Evolutionary conservation across 1,140 invertebrate genomes (phyloP), one percentile per base, ranked within the genome.

Genomic region (Papilio machaon): DNA sequence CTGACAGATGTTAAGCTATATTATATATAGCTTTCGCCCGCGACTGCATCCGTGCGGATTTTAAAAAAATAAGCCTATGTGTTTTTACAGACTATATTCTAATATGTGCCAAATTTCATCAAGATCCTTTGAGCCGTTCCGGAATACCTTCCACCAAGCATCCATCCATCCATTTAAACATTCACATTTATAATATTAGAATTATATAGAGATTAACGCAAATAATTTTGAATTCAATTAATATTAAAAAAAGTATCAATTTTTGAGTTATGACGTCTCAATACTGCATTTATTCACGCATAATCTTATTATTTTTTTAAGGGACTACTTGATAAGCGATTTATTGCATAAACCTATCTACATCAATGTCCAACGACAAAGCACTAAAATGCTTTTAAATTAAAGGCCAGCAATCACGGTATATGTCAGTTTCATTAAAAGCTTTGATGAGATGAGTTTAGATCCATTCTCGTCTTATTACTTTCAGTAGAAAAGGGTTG

Each of bases 341-440:
- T 64, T 64, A 64, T 64, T 64, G 60, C 23, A 30, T 64, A 30
- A 64, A 64, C 19, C 23, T 30, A 13, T 64, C 23, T 9, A 64
- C 23, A 6, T 30, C 60, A 64, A n/a, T 19, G 2, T 23, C 9
- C 8, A 23, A 64, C 58, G 23, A 30, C 23, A 15, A 35, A 64
- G 54, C 54, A 19, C 15, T 58, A 58, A 58, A 58, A 58, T 30
- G 23, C 60, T 64, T 64, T 64, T 64, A 64, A 64, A 64, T 64
- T 9, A 30, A 30, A 64, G 23, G 60, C 60, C 19, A 30, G 60
- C 60, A 5, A 64, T 30, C 23, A 15, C 3, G 10, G 19, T 30
- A 64, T 13, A 64, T 64, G 60, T 64, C 60, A 64, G 30, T 30
- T 64, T 64, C 60, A 64, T 64, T 64, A 30, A 64, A 64, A 64